Conservation (phyloP, 2,797 vertebrate species). For the Apogon talboti region DNA sequence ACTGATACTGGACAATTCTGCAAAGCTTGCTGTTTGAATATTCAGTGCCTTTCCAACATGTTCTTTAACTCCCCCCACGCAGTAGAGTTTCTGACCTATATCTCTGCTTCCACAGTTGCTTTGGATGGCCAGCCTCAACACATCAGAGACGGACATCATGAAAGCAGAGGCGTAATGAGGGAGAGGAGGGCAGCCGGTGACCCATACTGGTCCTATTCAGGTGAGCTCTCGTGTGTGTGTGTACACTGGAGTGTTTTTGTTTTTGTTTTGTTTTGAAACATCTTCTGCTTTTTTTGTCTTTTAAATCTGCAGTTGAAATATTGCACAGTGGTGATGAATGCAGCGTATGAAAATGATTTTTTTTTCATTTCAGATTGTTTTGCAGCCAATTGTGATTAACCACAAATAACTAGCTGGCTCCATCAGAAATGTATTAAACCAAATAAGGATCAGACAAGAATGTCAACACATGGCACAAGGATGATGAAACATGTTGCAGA, state of each 20-base stretch:
- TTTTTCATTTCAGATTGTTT: conserved; percentile 22
- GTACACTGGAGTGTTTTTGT: neutral
- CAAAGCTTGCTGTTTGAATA: neutral
- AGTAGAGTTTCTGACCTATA: conserved; percentile 45
- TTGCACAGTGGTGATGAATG: conserved; percentile 36
- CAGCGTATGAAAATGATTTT: conserved; percentile 21
- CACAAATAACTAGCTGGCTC: conserved; percentile 13
- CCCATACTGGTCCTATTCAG: conserved; percentile 98
- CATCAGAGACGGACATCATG: conserved; percentile 83
- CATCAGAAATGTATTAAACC: conserved; percentile 9
- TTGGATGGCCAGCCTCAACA: conserved; percentile 86
- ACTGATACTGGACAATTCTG: neutral
- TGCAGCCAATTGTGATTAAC: conserved; percentile 10
- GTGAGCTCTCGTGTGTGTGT: conserved; percentile 80
- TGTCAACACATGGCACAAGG: neutral
- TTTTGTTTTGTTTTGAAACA: neutral
- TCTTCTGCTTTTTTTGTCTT: conserved; percentile 6
- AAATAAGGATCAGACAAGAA: conserved; percentile 18
- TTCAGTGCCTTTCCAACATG: conserved; percentile 5
- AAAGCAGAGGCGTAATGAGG: conserved; percentile 84
- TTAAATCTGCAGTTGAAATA: conserved; percentile 54
- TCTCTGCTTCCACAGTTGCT: conserved; percentile 81
- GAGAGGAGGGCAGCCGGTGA: conserved; percentile 91
- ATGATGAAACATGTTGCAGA: neutral
- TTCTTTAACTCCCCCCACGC: conserved; percentile 4